Evolutionary conservation across 92 coral and sea anemone genomes (phyloP).

Genomic region (Parazoanthus swiftii): DNA sequence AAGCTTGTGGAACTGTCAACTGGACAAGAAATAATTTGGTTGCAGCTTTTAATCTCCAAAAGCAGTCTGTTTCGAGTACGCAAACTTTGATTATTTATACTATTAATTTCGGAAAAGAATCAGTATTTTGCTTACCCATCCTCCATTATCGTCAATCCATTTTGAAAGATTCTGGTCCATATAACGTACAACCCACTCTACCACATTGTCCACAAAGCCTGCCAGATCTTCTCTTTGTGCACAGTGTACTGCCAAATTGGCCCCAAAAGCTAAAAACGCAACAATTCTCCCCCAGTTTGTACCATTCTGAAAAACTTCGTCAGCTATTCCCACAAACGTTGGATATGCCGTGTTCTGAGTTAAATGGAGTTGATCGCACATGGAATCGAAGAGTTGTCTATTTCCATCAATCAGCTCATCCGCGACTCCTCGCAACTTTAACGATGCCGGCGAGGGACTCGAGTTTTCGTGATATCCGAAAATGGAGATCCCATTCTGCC

Average conservation of each 20-base stretch:
- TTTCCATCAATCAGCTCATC: constrained; percentile 87
- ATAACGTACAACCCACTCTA: constrained; percentile 89
- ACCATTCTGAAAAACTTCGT: constrained; percentile 93
- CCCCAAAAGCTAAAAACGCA: constrained; percentile 98
- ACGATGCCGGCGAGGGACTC: constrained; percentile 57
- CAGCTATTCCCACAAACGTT: constrained; percentile 94
- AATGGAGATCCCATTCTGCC: constrained; percentile 67
- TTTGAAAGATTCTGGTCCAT: constrained; percentile 76
- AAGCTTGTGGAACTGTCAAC: constrained; percentile 1
- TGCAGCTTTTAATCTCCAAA: background rate
- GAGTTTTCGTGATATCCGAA: constrained; percentile 64
- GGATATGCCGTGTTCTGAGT: constrained; percentile 81
- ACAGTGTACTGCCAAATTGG: constrained; percentile 85
- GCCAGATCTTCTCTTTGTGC: constrained; percentile 82
- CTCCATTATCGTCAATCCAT: constrained; percentile 91
- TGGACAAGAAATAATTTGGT: background rate
- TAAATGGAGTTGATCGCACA: constrained; percentile 96
- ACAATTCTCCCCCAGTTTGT: constrained; percentile 99
- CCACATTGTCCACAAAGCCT: constrained; percentile 64
- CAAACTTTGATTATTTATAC: background rate
- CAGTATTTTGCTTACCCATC: constrained; percentile 83
- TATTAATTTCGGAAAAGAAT: background rate
- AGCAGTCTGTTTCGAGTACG: background rate
- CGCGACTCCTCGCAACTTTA: constrained; percentile 81
- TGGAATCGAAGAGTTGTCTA: constrained; percentile 78